Conservation (phyloP, 2,888 invertebrate genomes). For the Allacma fusca region DNA sequence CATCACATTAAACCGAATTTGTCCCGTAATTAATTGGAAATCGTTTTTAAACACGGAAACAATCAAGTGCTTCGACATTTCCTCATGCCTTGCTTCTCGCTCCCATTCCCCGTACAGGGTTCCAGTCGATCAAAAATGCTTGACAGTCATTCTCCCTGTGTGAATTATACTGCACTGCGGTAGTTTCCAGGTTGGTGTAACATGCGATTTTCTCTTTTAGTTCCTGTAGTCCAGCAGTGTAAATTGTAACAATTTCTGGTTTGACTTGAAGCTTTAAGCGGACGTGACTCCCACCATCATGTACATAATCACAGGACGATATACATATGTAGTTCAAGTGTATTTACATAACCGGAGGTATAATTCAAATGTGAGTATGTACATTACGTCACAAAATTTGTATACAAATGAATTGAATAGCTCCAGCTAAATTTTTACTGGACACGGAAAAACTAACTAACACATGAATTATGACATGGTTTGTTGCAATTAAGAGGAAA, state of each 20-base stretch:
- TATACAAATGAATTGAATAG: too few relatives aligned
- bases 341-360: too few relatives aligned
- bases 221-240: not conserved
- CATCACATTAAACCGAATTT: constrained; percentile 57
- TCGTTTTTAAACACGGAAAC: constrained; percentile 56
- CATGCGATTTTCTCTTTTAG: constrained; percentile 3
- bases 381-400: too few relatives aligned
- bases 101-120: too few relatives aligned
- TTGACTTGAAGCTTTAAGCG: too few relatives aligned
- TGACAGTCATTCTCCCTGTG: constrained; percentile 3
- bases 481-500: not conserved
- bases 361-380: too few relatives aligned
- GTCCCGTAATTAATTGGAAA: constrained; percentile 59
- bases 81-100: not conserved
- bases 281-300: too few relatives aligned
- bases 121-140: constrained; percentile 2
- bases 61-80: constrained; percentile 43
- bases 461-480: constrained; percentile 1
- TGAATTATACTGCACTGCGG: constrained; percentile 12
- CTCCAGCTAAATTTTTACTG: not conserved
- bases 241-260: not conserved
- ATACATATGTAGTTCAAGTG: too few relatives aligned
- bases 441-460: not conserved
- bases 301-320: too few relatives aligned
- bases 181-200: constrained; percentile 7